These are phyloP conservation scores for Cyclargus thomasi DNA, from an alignment of 1,140 invertebrate genomes.

Conservation along the genomic window DNA sequence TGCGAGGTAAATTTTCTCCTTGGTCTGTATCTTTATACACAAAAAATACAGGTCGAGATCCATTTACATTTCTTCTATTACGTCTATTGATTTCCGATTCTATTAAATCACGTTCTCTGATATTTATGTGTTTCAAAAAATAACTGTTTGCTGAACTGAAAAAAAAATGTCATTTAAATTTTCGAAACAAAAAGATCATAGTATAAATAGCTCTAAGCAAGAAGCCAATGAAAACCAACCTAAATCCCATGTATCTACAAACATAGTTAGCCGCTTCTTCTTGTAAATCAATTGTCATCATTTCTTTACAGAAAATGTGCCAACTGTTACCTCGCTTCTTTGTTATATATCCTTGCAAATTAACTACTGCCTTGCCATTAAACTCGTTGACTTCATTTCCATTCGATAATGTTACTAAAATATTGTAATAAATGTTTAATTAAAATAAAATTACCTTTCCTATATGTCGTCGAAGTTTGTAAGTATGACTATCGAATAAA, in stretches of 20 bases:
- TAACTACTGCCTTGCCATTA: slow-evolving; percentile 76
- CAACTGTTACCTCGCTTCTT: slow-evolving; percentile 76
- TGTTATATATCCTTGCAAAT: slow-evolving; percentile 77
- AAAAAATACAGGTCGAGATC: slow-evolving; percentile 42
- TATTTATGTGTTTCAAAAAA: slow-evolving; percentile 55
- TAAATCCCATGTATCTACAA: slow-evolving; percentile 80
- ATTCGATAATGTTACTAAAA: slow-evolving; percentile 80
- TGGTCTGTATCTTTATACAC: slow-evolving; percentile 34
- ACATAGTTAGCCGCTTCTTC: slow-evolving; percentile 65
- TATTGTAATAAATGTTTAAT: not conserved
- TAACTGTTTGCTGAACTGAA: slow-evolving; percentile 55
- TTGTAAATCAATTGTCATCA: slow-evolving; percentile 48
- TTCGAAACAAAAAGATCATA: no score
- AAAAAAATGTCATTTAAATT: not conserved
- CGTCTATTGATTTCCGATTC: slow-evolving; percentile 37
- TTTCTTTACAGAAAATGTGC: slow-evolving; percentile 77
- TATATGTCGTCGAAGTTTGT: no score
- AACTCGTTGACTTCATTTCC: slow-evolving; percentile 77
- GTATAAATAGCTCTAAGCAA: no score
- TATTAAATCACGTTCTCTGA: slow-evolving; percentile 41
- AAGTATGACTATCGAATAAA: no score
- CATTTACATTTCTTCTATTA: slow-evolving; percentile 36
- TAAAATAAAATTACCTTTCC: no score
- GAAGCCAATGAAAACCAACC: slow-evolving; percentile 40
- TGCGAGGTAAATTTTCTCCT: slow-evolving; percentile 29